phyloP scores from a whole-genome alignment of 1,140 invertebrate species.

The Ericerus pela region DNA sequence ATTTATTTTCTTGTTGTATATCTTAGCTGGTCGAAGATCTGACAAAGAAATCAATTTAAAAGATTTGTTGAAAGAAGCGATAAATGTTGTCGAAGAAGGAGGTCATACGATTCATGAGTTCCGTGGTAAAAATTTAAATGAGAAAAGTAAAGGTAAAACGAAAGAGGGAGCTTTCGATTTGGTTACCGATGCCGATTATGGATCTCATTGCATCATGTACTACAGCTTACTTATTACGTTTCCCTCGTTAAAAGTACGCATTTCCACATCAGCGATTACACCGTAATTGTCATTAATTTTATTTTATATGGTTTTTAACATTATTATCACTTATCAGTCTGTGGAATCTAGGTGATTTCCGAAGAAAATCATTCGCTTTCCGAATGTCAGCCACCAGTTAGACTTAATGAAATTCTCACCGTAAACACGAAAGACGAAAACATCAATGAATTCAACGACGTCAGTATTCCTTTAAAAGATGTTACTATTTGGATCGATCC shows the following conservation, averaged over 20 bases:
- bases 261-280: background rate
- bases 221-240: constrained; percentile 56
- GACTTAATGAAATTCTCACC: constrained; percentile 27
- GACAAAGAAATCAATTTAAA: constrained; percentile 27
- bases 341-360: constrained; percentile 21
- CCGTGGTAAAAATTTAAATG: constrained; percentile 39
- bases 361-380: constrained; percentile 27
- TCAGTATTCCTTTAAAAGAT: constrained; percentile 43
- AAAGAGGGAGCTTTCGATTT: constrained; percentile 76
- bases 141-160: constrained; percentile 73
- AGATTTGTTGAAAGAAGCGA: constrained; percentile 54
- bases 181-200: constrained; percentile 73
- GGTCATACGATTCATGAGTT: constrained; percentile 57
- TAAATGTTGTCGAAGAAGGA: constrained; percentile 62
- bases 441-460: constrained; percentile 32
- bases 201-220: constrained; percentile 80
- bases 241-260: constrained; percentile 48
- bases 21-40: background rate
- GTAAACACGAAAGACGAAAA: constrained; percentile 21
- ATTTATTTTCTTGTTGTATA: background rate
- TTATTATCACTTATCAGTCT: background rate
- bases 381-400: constrained; percentile 29
- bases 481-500: constrained; percentile 86
- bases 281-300: no score
- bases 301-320: no score